A percentile compares a stretch with the other conserved stretches of the same genome.
These are phyloP conservation scores for Solea solea DNA, from an alignment of 2,113 vertebrate species.

Conservation along the genomic window DNA sequence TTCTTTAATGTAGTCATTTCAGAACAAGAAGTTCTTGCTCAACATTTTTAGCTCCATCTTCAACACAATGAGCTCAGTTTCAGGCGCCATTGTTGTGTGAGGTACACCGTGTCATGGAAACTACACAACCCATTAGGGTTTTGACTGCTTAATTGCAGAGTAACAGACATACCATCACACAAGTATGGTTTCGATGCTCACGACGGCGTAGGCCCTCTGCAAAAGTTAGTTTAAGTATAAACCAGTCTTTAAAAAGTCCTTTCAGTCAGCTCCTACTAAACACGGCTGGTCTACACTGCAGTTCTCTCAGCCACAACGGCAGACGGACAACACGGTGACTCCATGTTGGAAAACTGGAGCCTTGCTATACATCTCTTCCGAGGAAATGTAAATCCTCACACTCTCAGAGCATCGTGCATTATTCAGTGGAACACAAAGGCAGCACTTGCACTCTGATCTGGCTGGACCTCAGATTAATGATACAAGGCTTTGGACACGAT, in stretches of 20 bases:
- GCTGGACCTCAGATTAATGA: conserved; percentile 50
- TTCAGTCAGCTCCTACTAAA: conserved; percentile 27
- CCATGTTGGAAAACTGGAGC: conserved; percentile 41
- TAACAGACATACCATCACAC: neutral
- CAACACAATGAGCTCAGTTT: neutral
- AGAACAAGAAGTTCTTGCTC: no score
- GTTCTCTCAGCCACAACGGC: conserved; percentile 27
- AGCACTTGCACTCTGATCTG: conserved; percentile 49
- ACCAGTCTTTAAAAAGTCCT: conserved; percentile 5
- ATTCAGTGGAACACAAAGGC: conserved; percentile 69
- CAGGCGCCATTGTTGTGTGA: neutral
- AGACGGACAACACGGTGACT: conserved; percentile 32
- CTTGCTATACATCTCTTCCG: conserved; percentile 43
- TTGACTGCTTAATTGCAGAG: neutral
- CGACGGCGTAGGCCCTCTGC: neutral
- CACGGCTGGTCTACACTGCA: conserved; percentile 18
- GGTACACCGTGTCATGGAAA: neutral
- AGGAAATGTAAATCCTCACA: conserved; percentile 72
- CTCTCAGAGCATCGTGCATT: conserved; percentile 68
- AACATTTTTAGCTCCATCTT: no score
- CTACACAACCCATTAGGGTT: no score
- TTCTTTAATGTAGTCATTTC: no score
- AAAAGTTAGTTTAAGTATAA: neutral
- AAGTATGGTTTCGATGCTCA: neutral
- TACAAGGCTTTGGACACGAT: conserved; percentile 45